Evolutionary conservation across 2,113 vertebrate species (phyloP), one percentile per base, ranked within the genome.

Genomic region (Mixornis gularis): DNA sequence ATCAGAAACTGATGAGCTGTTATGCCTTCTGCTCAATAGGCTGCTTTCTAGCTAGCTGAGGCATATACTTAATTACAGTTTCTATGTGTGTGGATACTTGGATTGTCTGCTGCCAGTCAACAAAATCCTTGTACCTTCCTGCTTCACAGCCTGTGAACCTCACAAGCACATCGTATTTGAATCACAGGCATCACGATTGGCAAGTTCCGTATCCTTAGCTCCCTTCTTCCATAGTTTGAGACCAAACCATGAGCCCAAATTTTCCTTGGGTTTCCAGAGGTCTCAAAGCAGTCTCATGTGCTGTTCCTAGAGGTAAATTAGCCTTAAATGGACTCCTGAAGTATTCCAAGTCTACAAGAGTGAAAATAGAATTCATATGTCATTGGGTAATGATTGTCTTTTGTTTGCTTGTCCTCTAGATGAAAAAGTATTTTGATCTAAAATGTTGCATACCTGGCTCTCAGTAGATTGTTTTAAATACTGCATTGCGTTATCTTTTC

Each of bases 401-500:
- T 62, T 59, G 32, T 52, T 78, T 89, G 4, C 56, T 70, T 95
- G 21, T 73, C 60, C 65, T 93, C 48, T 59, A 59, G 80, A 43
- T 78, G 73, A 49, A 40, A 69, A 68, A n/a, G 7, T 44, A 22
- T 90, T 90, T 89, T 68, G 11, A n/a, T 80, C 38, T 92, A 72
- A 85, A 74, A 24, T 12, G 12, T 76, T 6, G 0, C 22, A 20
- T 55, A 44, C 59, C 17, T 83, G 38, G n/a, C 51, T 79, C 34
- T 71, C n/a, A 81, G 46, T 25, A 71, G 62, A 34, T 70, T 56
- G n/a, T 78, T 94, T 80, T 52, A 79, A 73, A 55, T 16, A n/a
- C 59, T n/a, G 16, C 29, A 18, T 53, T 60, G 49, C 60, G 92
- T 93, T 83, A 73, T 85, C 43, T 55, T 90, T 88, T 74, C 58